These are phyloP conservation scores for Drosophila histrio DNA, from an alignment of 2,888 invertebrate species.

Conservation along the genomic window DNA sequence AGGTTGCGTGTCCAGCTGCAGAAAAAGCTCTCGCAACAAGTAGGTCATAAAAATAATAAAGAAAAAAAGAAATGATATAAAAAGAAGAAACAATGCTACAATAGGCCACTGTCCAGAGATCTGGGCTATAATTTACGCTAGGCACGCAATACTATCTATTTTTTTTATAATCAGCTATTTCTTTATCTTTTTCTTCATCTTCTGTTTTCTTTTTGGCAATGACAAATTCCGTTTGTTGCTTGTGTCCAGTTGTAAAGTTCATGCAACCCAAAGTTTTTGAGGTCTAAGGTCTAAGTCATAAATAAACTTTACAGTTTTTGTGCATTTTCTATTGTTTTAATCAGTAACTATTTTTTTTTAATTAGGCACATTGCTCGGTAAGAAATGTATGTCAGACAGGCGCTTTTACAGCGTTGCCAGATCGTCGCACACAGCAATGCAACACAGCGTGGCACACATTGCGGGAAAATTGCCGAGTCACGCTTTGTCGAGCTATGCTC, in stretches of 20 bases:
- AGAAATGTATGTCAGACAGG: neutral
- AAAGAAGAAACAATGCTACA: neutral
- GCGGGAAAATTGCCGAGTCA: conserved; percentile 63
- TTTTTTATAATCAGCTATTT: neutral
- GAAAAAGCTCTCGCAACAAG: conserved; percentile 48
- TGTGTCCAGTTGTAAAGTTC: conserved; percentile 39
- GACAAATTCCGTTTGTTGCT: conserved; percentile 58
- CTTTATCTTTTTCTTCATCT: neutral
- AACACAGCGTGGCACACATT: conserved; percentile 43
- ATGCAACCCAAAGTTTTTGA: conserved; percentile 17
- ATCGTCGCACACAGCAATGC: conserved; percentile 20
- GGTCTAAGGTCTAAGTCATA: conserved; percentile 34
- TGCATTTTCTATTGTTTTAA: conserved; percentile 1
- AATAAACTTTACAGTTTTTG: conserved; percentile 49
- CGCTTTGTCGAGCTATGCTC: conserved; percentile 53
- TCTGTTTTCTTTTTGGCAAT: conserved; percentile 24
- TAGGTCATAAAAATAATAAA: conserved; percentile 46
- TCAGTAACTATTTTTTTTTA: conserved; percentile 13
- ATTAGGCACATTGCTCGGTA: conserved; percentile 4
- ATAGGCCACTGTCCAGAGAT: conserved; percentile 40
- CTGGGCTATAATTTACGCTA: conserved; percentile 52
- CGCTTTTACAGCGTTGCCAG: conserved; percentile 9
- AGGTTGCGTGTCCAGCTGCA: conserved; percentile 48
- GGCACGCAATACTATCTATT: conserved; percentile 59
- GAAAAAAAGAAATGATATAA: neutral